A percentile compares a stretch with the other conserved stretches of the same genome.
phyloP scores from a whole-genome alignment of 1,140 invertebrate species.

The Zaprionus camerounensis region DNA sequence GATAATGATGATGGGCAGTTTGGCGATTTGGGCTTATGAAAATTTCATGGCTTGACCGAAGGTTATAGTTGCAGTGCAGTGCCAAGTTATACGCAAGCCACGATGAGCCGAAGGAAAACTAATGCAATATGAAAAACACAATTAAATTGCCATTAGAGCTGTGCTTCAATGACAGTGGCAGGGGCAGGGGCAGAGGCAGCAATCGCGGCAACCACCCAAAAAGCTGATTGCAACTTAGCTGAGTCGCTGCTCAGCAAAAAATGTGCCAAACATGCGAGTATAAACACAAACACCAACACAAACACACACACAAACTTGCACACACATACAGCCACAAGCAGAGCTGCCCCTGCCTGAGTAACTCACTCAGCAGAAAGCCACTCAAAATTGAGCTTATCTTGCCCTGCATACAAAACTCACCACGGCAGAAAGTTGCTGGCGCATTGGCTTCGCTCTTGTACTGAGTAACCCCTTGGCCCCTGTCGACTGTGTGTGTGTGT shows the following conservation, averaged over 20 bases:
- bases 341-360: slow-evolving; percentile 50
- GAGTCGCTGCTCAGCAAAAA: slow-evolving; percentile 20
- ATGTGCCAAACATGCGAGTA: slow-evolving; percentile 33
- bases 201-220: slow-evolving; percentile 33
- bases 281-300: slow-evolving; percentile 3
- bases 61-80: slow-evolving; percentile 59
- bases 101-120: slow-evolving; percentile 44
- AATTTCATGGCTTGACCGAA: slow-evolving; percentile 46
- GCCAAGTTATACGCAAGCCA: slow-evolving; percentile 7
- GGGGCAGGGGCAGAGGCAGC: background rate
- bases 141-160: slow-evolving; percentile 68
- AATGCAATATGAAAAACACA: slow-evolving; percentile 54
- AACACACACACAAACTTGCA: background rate
- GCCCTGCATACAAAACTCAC: slow-evolving; percentile 51
- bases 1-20: slow-evolving; percentile 65
- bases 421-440: slow-evolving; percentile 53
- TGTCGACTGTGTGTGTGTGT: slow-evolving; percentile 23
- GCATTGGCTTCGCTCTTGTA: slow-evolving; percentile 26
- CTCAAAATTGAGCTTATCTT: slow-evolving; percentile 49
- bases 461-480: slow-evolving; percentile 37
- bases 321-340: background rate
- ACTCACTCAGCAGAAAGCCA: slow-evolving; percentile 42
- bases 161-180: slow-evolving; percentile 42
- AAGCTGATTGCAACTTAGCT: slow-evolving; percentile 5
- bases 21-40: slow-evolving; percentile 57